Evolutionary conservation across 1,140 invertebrate genomes (phyloP).

Genomic region (Ctenoplectra terminalis): DNA sequence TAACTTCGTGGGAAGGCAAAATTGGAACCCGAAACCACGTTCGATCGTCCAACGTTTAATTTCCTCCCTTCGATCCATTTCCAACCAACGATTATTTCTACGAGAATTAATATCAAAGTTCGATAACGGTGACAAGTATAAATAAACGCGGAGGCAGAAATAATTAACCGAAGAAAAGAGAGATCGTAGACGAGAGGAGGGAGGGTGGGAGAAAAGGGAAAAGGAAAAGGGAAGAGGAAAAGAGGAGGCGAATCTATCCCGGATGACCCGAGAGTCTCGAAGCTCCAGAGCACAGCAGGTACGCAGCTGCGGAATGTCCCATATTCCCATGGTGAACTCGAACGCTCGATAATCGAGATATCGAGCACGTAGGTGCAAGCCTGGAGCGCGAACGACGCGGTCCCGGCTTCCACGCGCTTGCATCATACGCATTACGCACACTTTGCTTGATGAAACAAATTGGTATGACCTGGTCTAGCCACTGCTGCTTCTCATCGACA

Average conservation of each 20-base stretch:
- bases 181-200: background rate
- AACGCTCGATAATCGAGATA: constrained; percentile 66
- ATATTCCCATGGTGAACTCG: constrained; percentile 61
- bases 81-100: background rate
- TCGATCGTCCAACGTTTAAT: background rate
- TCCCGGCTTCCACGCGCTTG: constrained; percentile 34
- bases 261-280: constrained; percentile 54
- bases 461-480: constrained; percentile 66
- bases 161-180: background rate
- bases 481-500: constrained; percentile 48
- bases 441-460: constrained; percentile 65
- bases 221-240: background rate
- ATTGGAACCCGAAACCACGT: background rate
- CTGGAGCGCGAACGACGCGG: constrained; percentile 10
- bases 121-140: constrained; percentile 2
- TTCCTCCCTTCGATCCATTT: background rate
- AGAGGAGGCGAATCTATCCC: constrained; percentile 27
- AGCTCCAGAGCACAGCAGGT: constrained; percentile 58
- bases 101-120: background rate
- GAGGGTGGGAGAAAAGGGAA: background rate
- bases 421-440: constrained; percentile 45
- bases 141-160: background rate
- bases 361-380: constrained; percentile 60
- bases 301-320: constrained; percentile 64
- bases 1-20: no score